phyloP scores from a whole-genome alignment of 2,113 vertebrate species.

The Plectropomus leopardus region DNA sequence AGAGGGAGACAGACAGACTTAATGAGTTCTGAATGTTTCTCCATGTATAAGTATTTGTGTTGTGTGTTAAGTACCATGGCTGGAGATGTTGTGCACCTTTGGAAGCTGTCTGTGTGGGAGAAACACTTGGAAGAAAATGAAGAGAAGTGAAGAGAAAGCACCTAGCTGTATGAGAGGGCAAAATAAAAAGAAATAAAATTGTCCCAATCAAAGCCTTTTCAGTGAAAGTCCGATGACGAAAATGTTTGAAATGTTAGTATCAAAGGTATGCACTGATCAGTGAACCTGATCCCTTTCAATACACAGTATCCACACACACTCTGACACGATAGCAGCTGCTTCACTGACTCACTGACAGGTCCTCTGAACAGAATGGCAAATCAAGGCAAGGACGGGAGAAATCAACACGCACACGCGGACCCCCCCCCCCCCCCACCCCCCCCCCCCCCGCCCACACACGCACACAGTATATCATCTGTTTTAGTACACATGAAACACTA shows the following conservation, averaged over 20 bases:
- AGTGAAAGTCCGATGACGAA: background rate
- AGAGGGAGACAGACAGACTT: constrained; percentile 55
- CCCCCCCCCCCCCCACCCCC: background rate
- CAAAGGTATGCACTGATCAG: constrained; percentile 12
- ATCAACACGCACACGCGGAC: constrained; percentile 9
- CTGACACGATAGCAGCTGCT: constrained; percentile 32
- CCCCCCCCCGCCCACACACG: background rate
- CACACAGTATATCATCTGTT: constrained; percentile 9
- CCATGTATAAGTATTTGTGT: constrained; percentile 64
- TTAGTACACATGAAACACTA: constrained; percentile 26
- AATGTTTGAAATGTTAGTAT: constrained; percentile 22
- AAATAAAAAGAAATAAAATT: constrained; percentile 7
- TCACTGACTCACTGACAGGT: constrained; percentile 23
- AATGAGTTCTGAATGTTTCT: constrained; percentile 74
- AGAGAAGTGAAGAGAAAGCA: background rate
- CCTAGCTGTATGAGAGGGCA: background rate
- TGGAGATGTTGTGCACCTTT: constrained; percentile 42
- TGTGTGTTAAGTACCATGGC: constrained; percentile 49
- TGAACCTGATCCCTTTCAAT: constrained; percentile 18
- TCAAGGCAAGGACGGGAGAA: constrained; percentile 29
- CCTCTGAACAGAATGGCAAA: constrained; percentile 42
- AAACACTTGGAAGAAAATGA: constrained; percentile 3
- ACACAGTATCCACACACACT: constrained; percentile 16
- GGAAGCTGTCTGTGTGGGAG: constrained; percentile 18
- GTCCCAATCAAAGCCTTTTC: constrained; percentile 14